Evolutionary conservation across 2,113 vertebrate genomes (phyloP), one percentile per base, ranked within the genome.

Genomic region (Grallaria varia): DNA sequence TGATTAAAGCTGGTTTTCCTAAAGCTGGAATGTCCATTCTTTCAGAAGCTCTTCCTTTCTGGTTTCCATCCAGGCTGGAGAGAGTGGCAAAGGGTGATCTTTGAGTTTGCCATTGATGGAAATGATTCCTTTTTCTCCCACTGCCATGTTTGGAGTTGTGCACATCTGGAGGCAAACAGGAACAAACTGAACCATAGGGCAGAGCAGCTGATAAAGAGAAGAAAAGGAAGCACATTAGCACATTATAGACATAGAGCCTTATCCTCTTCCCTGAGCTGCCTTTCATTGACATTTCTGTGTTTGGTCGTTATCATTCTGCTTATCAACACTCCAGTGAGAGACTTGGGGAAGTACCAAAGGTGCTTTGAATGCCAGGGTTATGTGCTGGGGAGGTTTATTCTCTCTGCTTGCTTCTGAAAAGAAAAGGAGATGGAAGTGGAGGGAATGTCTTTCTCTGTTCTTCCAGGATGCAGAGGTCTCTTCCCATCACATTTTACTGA

Each of bases 11-110:
- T 30, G 33, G 35, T 45, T 95, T 77, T 52, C 42, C 20, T n/a
- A n/a, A 14, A 23, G 15, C 37, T 37, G 60, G 73, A n/a, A 40
- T 0, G 2, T 37, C 53, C 30, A 2, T 75, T 60, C 42, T 39
- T 53, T n/a, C 40, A 4, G n/a, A 10, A 37, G 9, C 39, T 55
- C 12, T 80, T 56, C 40, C 66, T 16, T 16, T 2, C n/a, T 15
- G 39, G 14, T 52, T 74, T 77, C 50, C 55, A 10, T 25, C 22
- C 19, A 19, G 71, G 8, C 55, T 83, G 10, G 1, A 14, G 53
- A 42, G 52, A 22, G 45, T 23, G 49, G 37, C 53, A 31, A 0
- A 24, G 1, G 0, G 10, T 40, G 40, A 24, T 27, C 30, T 21
- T 19, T 49, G n/a, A 3, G 25, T 53, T 56, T 75, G 40, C 25